Evolutionary conservation across 2,113 vertebrate genomes (phyloP).

Genomic region (Pseudorectes ferrugineus): DNA sequence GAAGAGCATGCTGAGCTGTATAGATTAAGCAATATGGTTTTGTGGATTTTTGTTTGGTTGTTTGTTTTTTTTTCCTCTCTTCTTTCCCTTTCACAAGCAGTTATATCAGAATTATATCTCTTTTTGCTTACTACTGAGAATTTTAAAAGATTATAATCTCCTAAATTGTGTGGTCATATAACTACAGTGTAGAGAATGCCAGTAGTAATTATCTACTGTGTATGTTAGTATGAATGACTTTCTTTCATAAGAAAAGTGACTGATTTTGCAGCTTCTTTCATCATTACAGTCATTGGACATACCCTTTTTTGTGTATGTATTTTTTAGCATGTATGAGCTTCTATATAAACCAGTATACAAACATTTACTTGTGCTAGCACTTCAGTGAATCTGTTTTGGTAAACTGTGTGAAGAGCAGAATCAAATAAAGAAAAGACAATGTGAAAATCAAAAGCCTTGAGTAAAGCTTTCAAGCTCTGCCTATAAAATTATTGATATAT

Average conservation of each 20-base stretch:
- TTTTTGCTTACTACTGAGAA: not conserved
- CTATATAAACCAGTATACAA: not conserved
- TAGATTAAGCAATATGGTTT: not conserved
- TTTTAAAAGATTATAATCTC: not conserved
- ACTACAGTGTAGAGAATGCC: not conserved
- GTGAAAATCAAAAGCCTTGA: not conserved
- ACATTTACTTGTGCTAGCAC: not conserved
- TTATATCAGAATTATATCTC: not conserved
- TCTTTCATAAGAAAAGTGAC: not conserved
- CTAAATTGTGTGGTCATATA: not conserved
- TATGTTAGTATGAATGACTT: not conserved
- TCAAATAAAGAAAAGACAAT: not conserved
- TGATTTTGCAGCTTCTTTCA: not conserved
- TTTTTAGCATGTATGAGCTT: not conserved
- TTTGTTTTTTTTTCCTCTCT: not conserved
- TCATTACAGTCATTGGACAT: not conserved
- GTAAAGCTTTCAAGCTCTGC: not conserved
- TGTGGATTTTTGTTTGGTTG: not conserved
- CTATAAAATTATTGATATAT: not conserved
- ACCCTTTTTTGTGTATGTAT: not conserved
- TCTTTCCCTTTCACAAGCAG: not conserved
- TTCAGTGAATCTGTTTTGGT: not conserved
- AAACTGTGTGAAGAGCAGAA: not conserved
- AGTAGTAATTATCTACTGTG: not conserved
- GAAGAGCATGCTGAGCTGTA: not conserved